A percentile compares a stretch with the other conserved stretches of the same genome.
Evolutionary conservation across 2,797 vertebrate species (phyloP).

Genomic region (Spinibarbus caldwelli): DNA sequence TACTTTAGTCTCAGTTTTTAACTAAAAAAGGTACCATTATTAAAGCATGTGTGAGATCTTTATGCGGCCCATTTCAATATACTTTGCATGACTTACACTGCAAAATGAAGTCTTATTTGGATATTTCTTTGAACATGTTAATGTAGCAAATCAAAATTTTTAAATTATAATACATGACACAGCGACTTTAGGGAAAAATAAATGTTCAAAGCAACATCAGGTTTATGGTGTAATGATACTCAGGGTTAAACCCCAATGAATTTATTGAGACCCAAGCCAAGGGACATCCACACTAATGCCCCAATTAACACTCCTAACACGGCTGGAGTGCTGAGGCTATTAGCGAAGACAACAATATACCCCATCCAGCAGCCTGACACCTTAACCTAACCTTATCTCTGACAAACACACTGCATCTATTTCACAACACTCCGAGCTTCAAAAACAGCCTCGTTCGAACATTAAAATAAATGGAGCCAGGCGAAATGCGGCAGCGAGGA

Average conservation of each 20-base stretch:
- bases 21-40: not conserved
- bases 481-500: conserved; percentile 42
- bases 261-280: conserved; percentile 43
- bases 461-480: conserved; percentile 66
- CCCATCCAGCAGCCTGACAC: conserved; percentile 35
- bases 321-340: conserved; percentile 39
- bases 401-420: conserved; percentile 33
- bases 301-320: conserved; percentile 51
- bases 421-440: not conserved
- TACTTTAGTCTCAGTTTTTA: not conserved
- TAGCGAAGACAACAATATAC: conserved; percentile 50
- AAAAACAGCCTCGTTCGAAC: not conserved
- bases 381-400: conserved; percentile 46
- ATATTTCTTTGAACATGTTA: not conserved
- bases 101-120: not conserved
- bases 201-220: not conserved
- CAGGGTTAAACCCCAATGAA: conserved; percentile 24
- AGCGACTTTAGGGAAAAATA: not conserved
- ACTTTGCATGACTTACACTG: not conserved
- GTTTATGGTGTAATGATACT: conserved; percentile 14
- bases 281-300: conserved; percentile 53
- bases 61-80: not conserved
- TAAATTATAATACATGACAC: not conserved
- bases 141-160: not conserved
- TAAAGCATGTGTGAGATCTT: not conserved